These are phyloP conservation scores for Phylloscopus trochiloides DNA, from an alignment of 2,113 vertebrate genomes.

Conservation along the genomic window DNA sequence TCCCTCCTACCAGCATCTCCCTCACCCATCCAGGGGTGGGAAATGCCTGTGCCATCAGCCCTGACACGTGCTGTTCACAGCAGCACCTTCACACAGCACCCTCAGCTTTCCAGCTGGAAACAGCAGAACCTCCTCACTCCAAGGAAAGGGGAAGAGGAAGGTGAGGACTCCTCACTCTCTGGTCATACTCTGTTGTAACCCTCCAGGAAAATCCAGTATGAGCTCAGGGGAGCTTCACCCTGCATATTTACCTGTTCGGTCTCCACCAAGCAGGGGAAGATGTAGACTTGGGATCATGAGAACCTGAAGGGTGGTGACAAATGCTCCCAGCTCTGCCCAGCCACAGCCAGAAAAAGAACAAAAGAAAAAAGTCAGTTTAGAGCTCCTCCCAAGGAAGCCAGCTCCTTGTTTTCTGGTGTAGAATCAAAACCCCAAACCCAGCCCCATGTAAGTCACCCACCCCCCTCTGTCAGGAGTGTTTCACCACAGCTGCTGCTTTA, in stretches of 20 bases:
- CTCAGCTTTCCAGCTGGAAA: neutral
- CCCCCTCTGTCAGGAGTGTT: neutral
- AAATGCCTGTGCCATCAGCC: neutral
- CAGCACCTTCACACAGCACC: neutral
- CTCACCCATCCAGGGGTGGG: neutral
- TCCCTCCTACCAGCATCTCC: neutral
- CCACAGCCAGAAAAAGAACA: neutral
- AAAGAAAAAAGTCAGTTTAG: neutral
- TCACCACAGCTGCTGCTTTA: neutral
- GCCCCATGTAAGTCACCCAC: neutral
- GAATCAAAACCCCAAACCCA: neutral
- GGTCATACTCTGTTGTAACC: neutral
- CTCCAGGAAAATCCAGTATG: neutral
- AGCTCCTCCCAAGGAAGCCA: neutral
- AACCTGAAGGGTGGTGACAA: neutral
- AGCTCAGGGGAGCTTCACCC: neutral
- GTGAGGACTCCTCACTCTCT: neutral
- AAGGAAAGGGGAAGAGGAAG: neutral
- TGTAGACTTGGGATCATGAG: fast-evolving
- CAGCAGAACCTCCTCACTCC: neutral
- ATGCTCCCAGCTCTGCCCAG: neutral
- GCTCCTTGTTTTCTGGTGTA: neutral
- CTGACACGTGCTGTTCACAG: neutral
- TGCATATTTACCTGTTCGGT: neutral
- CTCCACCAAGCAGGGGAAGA: neutral